Conservation (phyloP, 2,797 vertebrate species). For the Macropus fuliginosus region DNA sequence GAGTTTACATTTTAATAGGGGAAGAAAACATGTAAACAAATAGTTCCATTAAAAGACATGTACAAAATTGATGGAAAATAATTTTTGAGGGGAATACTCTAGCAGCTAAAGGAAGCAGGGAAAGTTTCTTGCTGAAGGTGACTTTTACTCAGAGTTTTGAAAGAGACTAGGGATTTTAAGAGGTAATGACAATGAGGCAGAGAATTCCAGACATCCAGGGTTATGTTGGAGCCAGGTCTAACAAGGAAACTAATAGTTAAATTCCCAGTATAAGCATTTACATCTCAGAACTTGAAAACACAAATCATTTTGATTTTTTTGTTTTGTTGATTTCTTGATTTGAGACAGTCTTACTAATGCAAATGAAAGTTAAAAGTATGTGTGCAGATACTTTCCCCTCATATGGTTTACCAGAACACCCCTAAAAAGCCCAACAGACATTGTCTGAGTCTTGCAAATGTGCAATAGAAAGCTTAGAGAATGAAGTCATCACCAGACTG, state of each 20-base stretch:
- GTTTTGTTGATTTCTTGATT: not conserved
- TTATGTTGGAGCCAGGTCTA: not conserved
- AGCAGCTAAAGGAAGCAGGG: not conserved
- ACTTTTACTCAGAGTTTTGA: not conserved
- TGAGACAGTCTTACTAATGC: not conserved
- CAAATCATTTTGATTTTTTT: not conserved
- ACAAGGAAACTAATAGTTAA: not conserved
- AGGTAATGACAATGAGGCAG: not conserved
- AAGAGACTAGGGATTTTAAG: not conserved
- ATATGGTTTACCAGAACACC: not conserved
- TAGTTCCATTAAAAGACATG: not conserved
- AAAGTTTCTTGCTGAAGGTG: not conserved
- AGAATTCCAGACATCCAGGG: not conserved
- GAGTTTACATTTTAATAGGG: not conserved
- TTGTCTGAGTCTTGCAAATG: not conserved
- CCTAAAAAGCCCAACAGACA: not conserved
- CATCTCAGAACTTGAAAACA: not conserved
- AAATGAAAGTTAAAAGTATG: not conserved
- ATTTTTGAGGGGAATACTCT: not conserved
- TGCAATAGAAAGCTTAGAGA: not conserved
- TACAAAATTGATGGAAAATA: not conserved
- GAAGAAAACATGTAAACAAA: not conserved
- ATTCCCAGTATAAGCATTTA: not conserved
- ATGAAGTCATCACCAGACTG: not conserved
- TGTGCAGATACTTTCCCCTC: not conserved